A percentile compares a stretch with the other conserved stretches of the same genome.
phyloP scores from a whole-genome alignment of 2,888 invertebrate genomes.

The Salticus scenicus region DNA sequence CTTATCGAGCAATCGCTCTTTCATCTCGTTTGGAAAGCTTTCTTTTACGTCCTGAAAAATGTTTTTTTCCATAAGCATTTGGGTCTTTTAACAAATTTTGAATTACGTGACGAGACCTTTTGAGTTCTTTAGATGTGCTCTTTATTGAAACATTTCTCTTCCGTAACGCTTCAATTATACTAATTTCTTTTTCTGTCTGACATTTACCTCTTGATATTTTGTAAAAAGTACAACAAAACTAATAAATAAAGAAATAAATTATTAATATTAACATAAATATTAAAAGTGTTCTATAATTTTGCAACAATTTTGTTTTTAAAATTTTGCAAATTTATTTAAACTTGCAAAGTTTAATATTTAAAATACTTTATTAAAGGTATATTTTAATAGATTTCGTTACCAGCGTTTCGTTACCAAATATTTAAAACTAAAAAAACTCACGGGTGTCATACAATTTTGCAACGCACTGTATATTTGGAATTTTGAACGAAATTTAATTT shows the following conservation, averaged over 20 bases:
- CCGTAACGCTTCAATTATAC: neutral
- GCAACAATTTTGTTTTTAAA: too few species aligned
- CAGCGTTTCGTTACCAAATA: too few species aligned
- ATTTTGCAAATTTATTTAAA: too few species aligned
- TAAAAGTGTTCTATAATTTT: too few species aligned
- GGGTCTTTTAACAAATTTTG: neutral
- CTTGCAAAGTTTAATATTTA: neutral
- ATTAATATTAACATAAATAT: too few species aligned
- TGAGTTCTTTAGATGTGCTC: neutral
- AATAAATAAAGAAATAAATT: neutral
- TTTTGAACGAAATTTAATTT: too few species aligned
- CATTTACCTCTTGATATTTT: neutral
- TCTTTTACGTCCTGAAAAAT: neutral
- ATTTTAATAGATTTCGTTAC: neutral
- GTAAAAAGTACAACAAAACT: neutral
- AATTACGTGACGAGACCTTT: neutral
- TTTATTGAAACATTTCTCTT: too few species aligned
- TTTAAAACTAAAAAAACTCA: too few species aligned
- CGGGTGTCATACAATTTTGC: too few species aligned
- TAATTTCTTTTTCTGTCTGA: neutral
- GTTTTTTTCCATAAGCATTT: conserved; percentile 12
- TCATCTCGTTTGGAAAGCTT: neutral
- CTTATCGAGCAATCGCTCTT: neutral
- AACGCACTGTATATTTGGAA: too few species aligned
- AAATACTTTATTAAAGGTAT: neutral